phyloP scores from a whole-genome alignment of 2,888 invertebrate species.

The Mechanitis mazaeus region DNA sequence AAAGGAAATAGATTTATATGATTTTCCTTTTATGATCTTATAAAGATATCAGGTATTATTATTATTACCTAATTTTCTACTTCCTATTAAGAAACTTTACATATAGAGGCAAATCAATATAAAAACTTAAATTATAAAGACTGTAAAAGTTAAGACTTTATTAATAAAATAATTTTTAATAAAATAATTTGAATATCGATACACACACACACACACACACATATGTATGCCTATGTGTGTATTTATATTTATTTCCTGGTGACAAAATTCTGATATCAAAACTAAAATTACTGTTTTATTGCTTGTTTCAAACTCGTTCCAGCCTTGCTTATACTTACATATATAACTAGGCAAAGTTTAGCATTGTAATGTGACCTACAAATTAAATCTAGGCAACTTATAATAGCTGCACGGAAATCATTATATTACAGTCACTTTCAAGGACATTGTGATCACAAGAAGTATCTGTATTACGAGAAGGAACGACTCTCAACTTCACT shows the following conservation, averaged over 20 bases:
- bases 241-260: not conserved
- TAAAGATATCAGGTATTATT: no score
- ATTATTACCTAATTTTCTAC: no score
- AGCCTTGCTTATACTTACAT: not conserved
- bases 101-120: no score
- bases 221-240: not conserved
- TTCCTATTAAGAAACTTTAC: no score
- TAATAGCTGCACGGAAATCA: slow-evolving; percentile 31
- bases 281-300: not conserved
- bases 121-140: no score
- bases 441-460: slow-evolving; percentile 24
- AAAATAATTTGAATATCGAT: no score
- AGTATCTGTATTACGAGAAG: not conserved
- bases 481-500: not conserved
- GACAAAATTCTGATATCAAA: not conserved
- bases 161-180: no score
- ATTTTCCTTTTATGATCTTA: no score
- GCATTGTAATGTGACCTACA: slow-evolving; percentile 18
- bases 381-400: slow-evolving; percentile 14
- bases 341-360: not conserved
- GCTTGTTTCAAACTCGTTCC: not conserved
- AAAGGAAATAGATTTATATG: not conserved
- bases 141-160: no score
- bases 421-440: slow-evolving; percentile 31
- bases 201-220: not conserved